Evolutionary conservation across 2,797 vertebrate genomes (phyloP).

Genomic region (Silurus aristotelis): DNA sequence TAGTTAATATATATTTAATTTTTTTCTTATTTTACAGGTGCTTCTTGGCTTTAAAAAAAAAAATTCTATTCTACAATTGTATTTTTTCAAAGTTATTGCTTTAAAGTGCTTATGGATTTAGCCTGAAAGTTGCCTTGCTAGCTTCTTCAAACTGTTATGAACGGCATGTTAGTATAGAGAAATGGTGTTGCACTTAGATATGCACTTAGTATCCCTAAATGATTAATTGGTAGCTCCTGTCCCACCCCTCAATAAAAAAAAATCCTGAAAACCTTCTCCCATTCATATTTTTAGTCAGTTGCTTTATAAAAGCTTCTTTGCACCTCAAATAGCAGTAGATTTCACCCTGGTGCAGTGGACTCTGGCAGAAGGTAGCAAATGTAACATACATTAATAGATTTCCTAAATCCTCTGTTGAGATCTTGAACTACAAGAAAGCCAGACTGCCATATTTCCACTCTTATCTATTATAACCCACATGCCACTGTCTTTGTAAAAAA

Average conservation of each 20-base stretch:
- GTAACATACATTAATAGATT: not conserved
- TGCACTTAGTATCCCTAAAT: not conserved
- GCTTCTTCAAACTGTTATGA: not conserved
- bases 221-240: not conserved
- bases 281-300: not conserved
- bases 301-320: not conserved
- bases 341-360: not conserved
- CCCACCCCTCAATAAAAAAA: not conserved
- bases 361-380: not conserved
- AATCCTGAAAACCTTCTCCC: not conserved
- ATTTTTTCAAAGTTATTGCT: not conserved
- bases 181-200: not conserved
- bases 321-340: not conserved
- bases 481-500: not conserved
- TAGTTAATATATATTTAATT: not conserved
- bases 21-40: not conserved
- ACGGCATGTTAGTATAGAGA: not conserved
- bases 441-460: not conserved
- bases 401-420: not conserved
- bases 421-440: not conserved
- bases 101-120: not conserved
- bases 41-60: not conserved
- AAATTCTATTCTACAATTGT: not conserved
- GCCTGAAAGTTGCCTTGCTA: not conserved
- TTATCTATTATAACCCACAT: slow-evolving; percentile 24